Evolutionary conservation across 2,888 invertebrate genomes (phyloP), one percentile per base, ranked within the genome.

Genomic region (Molorchus minor): DNA sequence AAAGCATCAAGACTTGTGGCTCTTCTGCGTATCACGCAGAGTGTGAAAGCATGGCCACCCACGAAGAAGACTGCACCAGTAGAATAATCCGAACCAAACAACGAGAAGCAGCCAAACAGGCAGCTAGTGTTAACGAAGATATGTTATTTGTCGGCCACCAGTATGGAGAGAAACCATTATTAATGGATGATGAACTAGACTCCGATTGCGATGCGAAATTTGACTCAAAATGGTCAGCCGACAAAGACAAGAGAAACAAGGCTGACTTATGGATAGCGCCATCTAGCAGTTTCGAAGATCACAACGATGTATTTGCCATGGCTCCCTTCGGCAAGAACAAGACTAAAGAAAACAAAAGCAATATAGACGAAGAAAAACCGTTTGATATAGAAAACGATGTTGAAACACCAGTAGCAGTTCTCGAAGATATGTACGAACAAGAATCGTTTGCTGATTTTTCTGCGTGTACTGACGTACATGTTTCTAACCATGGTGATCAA

Each of bases 101-200:
- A 59, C 83, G 82, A 45, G 83, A 83, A 70, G 76, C 74, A 30
- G 72, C 71, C 44, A 83, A 79, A 62, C 81, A 80, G 64, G 80
- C 65, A 10, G 79, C 60, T 5, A 63, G 68, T 3, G 61, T 61
- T 21, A 64, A 63, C 38, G 85, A 85, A 40, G 86, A 85, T 71
- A 83, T 87, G 43, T 79, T 87, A 20, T 87, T 91, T 61, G 86
- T 91, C 3, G 87, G 91, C 0, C 91, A 91, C 75, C 88, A 88
- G 68, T 90, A 90, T 70, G 92, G 91, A 0, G 90, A 90, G 62
- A 86, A 86, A 66, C 92, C 92, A 1, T 78, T 93, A 33, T 77
- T 93, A 2, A 83, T 91, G 54, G 92, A 92, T 72, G 91, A 92
- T 75, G 92, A 92, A 71, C 78, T 91, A n/a, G 89, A 89, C 69